A percentile compares a stretch with the other conserved stretches of the same genome.
Conservation (phyloP, 1,140 invertebrate species). For the Bactericera cockerelli region DNA sequence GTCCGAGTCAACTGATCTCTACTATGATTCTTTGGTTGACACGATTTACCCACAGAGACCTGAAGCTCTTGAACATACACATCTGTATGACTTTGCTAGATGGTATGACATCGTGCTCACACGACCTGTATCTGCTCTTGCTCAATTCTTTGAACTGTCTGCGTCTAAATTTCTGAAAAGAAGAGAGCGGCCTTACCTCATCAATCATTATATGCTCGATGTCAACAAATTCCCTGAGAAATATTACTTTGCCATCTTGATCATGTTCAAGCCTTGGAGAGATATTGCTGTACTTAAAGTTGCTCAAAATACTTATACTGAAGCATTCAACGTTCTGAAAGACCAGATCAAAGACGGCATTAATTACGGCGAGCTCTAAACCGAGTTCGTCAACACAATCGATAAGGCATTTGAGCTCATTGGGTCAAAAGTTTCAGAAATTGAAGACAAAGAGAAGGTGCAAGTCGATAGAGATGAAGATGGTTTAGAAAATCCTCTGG, state of each 20-base stretch:
- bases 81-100: slow-evolving; percentile 20
- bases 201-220: slow-evolving; percentile 12
- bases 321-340: slow-evolving; percentile 5
- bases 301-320: slow-evolving; percentile 5
- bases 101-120: slow-evolving; percentile 6
- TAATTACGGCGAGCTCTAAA: slow-evolving; percentile 21
- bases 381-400: slow-evolving; percentile 18
- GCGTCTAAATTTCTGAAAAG: slow-evolving; percentile 19
- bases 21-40: slow-evolving; percentile 21
- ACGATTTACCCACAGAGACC: slow-evolving; percentile 23
- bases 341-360: neutral
- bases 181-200: slow-evolving; percentile 10
- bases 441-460: slow-evolving; percentile 8
- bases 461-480: neutral
- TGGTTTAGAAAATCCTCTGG: slow-evolving; percentile 11
- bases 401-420: slow-evolving; percentile 18
- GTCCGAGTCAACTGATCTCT: slow-evolving; percentile 22
- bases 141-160: neutral
- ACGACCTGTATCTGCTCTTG: neutral
- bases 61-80: slow-evolving; percentile 18
- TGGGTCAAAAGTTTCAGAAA: slow-evolving; percentile 11
- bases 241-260: slow-evolving; percentile 9
- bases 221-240: slow-evolving; percentile 9
- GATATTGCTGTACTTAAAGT: neutral
- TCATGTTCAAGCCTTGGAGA: slow-evolving; percentile 17